Evolutionary conservation across 2,797 vertebrate species (phyloP), one percentile per base, ranked within the genome.

Genomic region (Paedocypris micromegethes): DNA sequence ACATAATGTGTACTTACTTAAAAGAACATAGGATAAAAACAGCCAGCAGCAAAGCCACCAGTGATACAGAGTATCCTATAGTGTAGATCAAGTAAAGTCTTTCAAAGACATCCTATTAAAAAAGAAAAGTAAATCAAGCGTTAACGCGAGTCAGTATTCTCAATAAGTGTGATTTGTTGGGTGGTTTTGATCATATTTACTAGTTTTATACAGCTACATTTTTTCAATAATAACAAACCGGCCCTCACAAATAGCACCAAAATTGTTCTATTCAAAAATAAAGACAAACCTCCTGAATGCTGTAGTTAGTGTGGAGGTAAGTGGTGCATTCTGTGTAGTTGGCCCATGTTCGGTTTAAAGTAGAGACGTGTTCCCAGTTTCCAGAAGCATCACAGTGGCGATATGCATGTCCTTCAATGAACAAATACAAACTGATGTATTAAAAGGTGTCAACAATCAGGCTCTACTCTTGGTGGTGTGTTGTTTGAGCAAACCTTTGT

Each of bases 61-160:
- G 84, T 71, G 94, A 95, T 73, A 94, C 77, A 60, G 94, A 96
- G 83, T 96, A 96, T 64, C 94, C 94, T 0, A 91, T 64, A 0
- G 94, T 96, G 82, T 96, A 96, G 86, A 96, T 95, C 76, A 95
- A 80, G 64, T 92, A 90, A 60, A 96, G 88, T 7, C 94, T 86
- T 45, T 91, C 85, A 81, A 96, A 96, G 76, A 96, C 91, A 77
- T 91, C 90, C 91, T 93, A 82, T 63, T 37, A 5, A 78, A 77
- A 45, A 84, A 76, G 78, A 68, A 42, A 71, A 43, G 78, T 38
- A 61, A 9, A 41, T 37, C 5, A 59, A 44, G 61, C 6, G 42
- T 6, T 39, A 56, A 5, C 38, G 46, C 23, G 23, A 23, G 23
- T 23, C 23, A 23, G 23, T 23, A 23, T 23, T 23, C 23, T n/a